Evolutionary conservation across 1,140 invertebrate genomes (phyloP), one percentile per base, ranked within the genome.

Genomic region (Condylostylus longicornis): DNA sequence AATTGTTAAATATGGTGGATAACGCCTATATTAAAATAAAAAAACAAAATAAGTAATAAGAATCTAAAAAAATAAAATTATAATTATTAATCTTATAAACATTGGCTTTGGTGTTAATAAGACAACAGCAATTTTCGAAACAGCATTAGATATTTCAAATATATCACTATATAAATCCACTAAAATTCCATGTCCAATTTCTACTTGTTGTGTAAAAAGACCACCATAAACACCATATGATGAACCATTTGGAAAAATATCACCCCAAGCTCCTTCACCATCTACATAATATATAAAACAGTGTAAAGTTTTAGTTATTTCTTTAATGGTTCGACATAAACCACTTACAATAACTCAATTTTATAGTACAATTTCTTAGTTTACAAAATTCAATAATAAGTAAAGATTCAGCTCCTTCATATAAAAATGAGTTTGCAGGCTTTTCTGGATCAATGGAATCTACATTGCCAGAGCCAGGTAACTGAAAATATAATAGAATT

Each of bases 81-180:
- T n/a, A n/a, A n/a, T n/a, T n/a, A n/a, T n/a, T n/a, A n/a, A n/a
- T n/a, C n/a, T n/a, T n/a, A n/a, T n/a, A n/a, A n/a, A n/a, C n/a
- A n/a, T n/a, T n/a, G n/a, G n/a, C n/a, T n/a, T n/a, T n/a, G n/a
- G n/a, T n/a, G n/a, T n/a, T n/a, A n/a, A n/a, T n/a, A n/a, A n/a
- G n/a, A n/a, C n/a, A n/a, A n/a, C n/a, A n/a, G n/a, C 49, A 0
- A 55, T 58, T n/a, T 52, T 46, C 2, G 54, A 48, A 20, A 58
- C 54, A 18, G 45, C 36, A 12, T 43, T 33, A 7, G 55, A 58
- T 10, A 47, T 54, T 40, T 58, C 55, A 5, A 50, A 53, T 2
- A 56, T 50, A 21, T 42, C 44, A 39, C 53, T 35, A 12, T 58
- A 58, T 55, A 55, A 58, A 39, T 58, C 58, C 44, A 58, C 58